Base-by-base conservation (phyloP, 2,113 vertebrate genomes). In the Pheucticus melanocephalus region DNA sequence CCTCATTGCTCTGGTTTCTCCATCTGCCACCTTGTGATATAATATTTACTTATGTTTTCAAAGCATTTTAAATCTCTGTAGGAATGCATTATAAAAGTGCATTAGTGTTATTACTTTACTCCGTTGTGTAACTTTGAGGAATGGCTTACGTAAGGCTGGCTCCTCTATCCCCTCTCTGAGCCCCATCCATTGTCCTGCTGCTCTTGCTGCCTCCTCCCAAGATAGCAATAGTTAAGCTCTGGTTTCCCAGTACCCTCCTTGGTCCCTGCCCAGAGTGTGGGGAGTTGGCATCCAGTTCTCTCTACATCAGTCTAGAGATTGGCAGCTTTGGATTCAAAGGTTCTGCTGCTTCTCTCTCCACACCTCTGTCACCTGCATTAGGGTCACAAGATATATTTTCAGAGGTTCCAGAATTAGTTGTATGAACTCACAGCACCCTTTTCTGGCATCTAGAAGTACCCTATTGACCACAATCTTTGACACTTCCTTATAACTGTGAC, bases 101-200 rank as follows among this genome's bases (percentile, higher is more conserved):
- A 90, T 94, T 92, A 88, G 44, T 82, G 54, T 84, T 90, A 92
- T 90, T 94, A 64, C 87, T 95, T 53, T 92, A 86, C 93, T 95
- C 40, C 1, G 0, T 82, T 96, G 89, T 78, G 82, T 87, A 97
- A 96, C 71, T 95, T 88, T 47, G 84, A 75, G 89, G 92, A 37
- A 84, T 65, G 75, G 24, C 68, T 91, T 94, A 96, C 0, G 0
- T 79, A 95, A 97, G 57, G 50, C 79, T 28, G 24, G 53, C 45
- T 77, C 57, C 50, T 73, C 92, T 93, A 82, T 87, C 73, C n/a
- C 51, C 57, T 88, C 54, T 48, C 72, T 91, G 84, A 95, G 33
- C 89, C 73, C 51, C 64, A 84, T 72, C 68, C 89, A 66, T 61
- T 95, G 89, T 94, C 65, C 15, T 4, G 2, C 28, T 76, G 70